Evolutionary conservation across 2,113 vertebrate species (phyloP), one percentile per base, ranked within the genome.

Genomic region (Anarhynchus alexandrinus): DNA sequence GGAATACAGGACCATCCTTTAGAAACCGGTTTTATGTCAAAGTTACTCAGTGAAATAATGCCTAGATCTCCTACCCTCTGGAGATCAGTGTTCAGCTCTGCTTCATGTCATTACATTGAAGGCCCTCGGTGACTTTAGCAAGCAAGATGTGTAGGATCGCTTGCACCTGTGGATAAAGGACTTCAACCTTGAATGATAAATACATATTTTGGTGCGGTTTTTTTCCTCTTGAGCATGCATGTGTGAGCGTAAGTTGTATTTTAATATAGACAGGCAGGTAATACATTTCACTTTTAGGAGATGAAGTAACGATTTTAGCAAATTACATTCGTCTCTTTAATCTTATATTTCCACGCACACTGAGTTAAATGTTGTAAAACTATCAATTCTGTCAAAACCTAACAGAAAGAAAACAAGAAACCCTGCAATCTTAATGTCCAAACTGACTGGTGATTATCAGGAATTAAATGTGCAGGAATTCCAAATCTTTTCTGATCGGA

Each of bases 331-430:
- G 54, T 96, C 97, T 97, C 95, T 98, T 97, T 98, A 98, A 98
- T 98, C 98, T 98, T 98, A 93, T 98, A 98, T 98, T 98, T 98
- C 98, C 98, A 98, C 96, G 98, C 92, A 92, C 97, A 98, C 98
- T 97, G 97, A 98, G 98, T 98, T 97, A 98, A 98, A 98, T 98
- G 98, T 98, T 98, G 97, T 97, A 98, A 98, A 98, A 98, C 98
- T 98, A 98, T 98, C 98, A 98, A 98, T 98, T 98, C 98, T 98
- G 98, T 98, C 98, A 98, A 98, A 98, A 98, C 97, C 98, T 98
- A 98, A 96, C 98, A 97, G 94, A 98, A 95, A 98, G 97, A 98
- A 98, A 98, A 98, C 98, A 98, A 98, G 98, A 98, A 97, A 98
- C 97, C 98, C 98, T 98, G 96, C 97, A 98, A 98, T 98, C 98